A percentile compares a stretch with the other conserved stretches of the same genome.
phyloP scores from a whole-genome alignment of 2,113 vertebrate genomes.

The Phylloscopus whistleri region DNA sequence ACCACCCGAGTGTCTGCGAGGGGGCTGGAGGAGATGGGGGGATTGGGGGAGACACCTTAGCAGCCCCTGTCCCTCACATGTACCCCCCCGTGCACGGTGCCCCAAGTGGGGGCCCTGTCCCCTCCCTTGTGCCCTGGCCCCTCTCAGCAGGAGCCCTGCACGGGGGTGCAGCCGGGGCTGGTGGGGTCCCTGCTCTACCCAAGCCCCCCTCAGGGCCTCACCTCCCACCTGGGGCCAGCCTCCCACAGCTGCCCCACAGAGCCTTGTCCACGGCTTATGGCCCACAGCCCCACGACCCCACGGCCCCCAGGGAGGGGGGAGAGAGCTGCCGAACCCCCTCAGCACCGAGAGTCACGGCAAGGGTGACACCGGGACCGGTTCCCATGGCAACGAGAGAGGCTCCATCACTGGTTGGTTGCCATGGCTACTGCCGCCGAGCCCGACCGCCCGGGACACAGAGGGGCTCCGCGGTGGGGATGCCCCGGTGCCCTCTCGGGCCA shows the following conservation, averaged over 20 bases:
- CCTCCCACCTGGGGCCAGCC: not conserved
- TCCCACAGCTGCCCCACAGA: not conserved
- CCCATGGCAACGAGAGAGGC: conserved; percentile 63
- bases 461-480: not conserved
- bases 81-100: not conserved
- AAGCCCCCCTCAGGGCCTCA: not conserved
- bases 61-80: not conserved
- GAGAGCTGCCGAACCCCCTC: not conserved
- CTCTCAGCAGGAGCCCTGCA: not conserved
- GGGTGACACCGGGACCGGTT: conserved; percentile 23
- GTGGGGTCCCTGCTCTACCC: not conserved
- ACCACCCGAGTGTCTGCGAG: rapidly evolving
- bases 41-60: not conserved
- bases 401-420: conserved; percentile 72
- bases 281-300: not conserved
- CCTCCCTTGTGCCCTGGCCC: not conserved
- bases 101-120: rapidly evolving
- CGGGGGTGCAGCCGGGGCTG: not conserved
- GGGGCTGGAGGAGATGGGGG: not conserved
- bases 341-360: not conserved
- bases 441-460: not conserved
- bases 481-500: not conserved
- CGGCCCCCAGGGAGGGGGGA: too few relatives aligned
- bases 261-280: not conserved
- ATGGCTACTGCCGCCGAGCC: conserved; percentile 52